Evolutionary conservation across 2,797 vertebrate genomes (phyloP).

Genomic region (Sebastiscus albofasciatus): DNA sequence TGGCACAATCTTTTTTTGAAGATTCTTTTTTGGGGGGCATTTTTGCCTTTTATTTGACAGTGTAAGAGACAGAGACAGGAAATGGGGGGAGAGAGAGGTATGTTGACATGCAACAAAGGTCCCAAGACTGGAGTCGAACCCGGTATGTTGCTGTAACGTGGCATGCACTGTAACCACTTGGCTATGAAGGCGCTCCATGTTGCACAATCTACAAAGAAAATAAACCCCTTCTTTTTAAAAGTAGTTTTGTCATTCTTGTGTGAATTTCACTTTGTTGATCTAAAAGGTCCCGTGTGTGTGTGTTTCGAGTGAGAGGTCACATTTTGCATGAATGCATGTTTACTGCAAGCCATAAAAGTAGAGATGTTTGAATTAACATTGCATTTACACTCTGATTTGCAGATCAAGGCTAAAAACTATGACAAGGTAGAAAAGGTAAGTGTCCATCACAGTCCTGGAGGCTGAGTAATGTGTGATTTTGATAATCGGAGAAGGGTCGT

Average conservation of each 20-base stretch:
- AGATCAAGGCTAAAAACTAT: conserved; percentile 99
- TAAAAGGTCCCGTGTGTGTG: conserved; percentile 42
- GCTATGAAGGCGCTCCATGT: conserved; percentile 10
- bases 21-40: no score
- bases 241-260: conserved; percentile 79
- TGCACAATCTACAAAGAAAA: conserved; percentile 57
- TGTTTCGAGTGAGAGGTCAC: conserved; percentile 47
- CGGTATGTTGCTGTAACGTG: no score
- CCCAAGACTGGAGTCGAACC: not conserved
- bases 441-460: conserved; percentile 35
- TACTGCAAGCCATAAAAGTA: conserved; percentile 24
- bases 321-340: conserved; percentile 71
- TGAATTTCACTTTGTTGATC: conserved; percentile 90
- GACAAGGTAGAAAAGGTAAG: conserved; percentile 99
- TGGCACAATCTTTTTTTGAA: conserved; percentile 15
- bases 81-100: no score
- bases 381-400: conserved; percentile 85
- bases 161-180: not conserved
- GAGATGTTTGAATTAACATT: conserved; percentile 70
- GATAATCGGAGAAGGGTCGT: not conserved
- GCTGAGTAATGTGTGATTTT: not conserved
- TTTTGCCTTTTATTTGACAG: not conserved
- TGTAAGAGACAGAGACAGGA: not conserved
- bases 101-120: not conserved
- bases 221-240: conserved; percentile 70